Conservation (phyloP, 2,797 vertebrate genomes). For the Brachyrhaphis roseni region DNA sequence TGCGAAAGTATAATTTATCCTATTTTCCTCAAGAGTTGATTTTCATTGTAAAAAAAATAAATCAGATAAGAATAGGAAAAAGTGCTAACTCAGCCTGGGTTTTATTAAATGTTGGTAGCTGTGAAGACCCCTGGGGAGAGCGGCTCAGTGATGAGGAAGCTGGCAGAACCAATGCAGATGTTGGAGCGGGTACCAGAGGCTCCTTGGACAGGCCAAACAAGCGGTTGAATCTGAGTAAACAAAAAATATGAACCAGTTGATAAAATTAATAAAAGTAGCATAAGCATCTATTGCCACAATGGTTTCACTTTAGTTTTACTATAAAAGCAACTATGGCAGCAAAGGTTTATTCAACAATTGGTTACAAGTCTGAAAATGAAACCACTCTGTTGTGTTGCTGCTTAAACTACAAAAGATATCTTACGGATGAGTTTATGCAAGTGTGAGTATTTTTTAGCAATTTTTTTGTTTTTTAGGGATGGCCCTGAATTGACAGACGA, state of each 20-base stretch:
- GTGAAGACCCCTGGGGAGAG: constrained; percentile 59
- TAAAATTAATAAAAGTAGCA: neutral
- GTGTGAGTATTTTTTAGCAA: neutral
- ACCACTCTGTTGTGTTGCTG: neutral
- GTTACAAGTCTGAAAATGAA: neutral
- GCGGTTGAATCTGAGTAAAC: constrained; percentile 78
- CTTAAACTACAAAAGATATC: neutral
- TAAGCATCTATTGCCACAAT: neutral
- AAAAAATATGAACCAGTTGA: neutral
- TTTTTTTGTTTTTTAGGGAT: neutral
- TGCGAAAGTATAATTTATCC: neutral
- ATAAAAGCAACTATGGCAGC: too few relatives aligned
- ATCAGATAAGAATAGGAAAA: constrained; percentile 2
- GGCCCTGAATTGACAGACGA: neutral
- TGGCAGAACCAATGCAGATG: constrained; percentile 39
- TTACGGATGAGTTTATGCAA: neutral
- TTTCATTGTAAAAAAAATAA: neutral
- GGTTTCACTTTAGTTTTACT: neutral
- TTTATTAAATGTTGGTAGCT: constrained; percentile 52
- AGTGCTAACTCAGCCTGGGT: constrained; percentile 73
- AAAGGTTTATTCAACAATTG: neutral
- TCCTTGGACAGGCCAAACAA: constrained; percentile 79
- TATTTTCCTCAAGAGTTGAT: neutral
- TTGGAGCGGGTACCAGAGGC: constrained; percentile 67
- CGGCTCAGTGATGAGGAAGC: constrained; percentile 44